Evolutionary conservation across 2,888 invertebrate species (phyloP).

Genomic region (Melipona beecheii): DNA sequence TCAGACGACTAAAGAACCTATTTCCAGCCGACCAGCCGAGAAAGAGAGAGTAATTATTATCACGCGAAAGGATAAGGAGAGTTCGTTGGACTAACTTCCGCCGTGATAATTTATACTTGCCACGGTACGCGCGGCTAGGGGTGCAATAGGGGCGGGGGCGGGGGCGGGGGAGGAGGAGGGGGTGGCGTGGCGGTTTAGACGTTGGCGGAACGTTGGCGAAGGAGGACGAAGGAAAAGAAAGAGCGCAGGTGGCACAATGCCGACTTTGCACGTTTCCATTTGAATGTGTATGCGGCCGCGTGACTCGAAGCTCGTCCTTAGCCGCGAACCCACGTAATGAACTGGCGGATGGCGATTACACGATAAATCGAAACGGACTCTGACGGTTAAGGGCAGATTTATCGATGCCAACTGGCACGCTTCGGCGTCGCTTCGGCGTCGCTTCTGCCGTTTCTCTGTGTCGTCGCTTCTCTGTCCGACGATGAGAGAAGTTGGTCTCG

Average conservation of each 20-base stretch:
- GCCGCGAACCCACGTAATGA: conserved; percentile 24
- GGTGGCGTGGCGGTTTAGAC: background rate
- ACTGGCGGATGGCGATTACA: conserved; percentile 28
- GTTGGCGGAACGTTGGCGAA: background rate
- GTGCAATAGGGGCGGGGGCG: background rate
- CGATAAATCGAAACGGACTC: conserved; percentile 43
- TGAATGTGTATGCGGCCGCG: conserved; percentile 47
- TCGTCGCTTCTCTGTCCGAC: too few species aligned
- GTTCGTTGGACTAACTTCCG: conserved; percentile 78
- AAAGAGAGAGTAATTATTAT: conserved; percentile 79
- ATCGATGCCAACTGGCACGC: background rate
- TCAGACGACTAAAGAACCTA: conserved; percentile 71
- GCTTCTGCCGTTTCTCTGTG: background rate
- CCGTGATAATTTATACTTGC: conserved; percentile 78
- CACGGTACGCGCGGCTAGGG: conserved; percentile 68
- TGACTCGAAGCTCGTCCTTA: conserved; percentile 33
- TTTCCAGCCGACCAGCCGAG: conserved; percentile 68
- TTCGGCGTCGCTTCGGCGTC: background rate
- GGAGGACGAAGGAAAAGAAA: conserved; percentile 41
- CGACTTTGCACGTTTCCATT: conserved; percentile 66
- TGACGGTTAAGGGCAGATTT: conserved; percentile 14
- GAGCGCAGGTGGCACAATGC: conserved; percentile 58
- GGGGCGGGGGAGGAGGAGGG: too few species aligned
- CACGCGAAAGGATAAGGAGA: conserved; percentile 79
- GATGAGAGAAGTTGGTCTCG: background rate